A percentile compares a stretch with the other conserved stretches of the same genome.
Conservation (phyloP, 2,888 invertebrate species). For the Drosophila dives region DNA sequence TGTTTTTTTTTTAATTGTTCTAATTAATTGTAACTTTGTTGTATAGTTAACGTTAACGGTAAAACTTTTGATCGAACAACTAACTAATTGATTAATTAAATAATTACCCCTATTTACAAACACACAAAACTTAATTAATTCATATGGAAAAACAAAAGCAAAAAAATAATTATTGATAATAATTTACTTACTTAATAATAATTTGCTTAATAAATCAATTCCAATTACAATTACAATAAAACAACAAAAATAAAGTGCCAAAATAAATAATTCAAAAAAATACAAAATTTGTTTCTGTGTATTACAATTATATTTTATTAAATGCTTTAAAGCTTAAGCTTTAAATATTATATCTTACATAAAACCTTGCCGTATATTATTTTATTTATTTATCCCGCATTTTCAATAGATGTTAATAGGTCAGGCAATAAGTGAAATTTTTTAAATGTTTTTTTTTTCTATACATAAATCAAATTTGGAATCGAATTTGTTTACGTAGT, state of each 20-base stretch:
- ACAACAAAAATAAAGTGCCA: slow-evolving; percentile 68
- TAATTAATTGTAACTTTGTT: slow-evolving; percentile 71
- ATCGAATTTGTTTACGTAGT: too few relatives aligned
- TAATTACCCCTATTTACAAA: slow-evolving; percentile 53
- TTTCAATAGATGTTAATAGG: too few relatives aligned
- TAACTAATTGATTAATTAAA: slow-evolving; percentile 64
- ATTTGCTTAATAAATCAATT: slow-evolving; percentile 63
- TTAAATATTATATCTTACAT: too few relatives aligned
- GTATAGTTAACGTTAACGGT: slow-evolving; percentile 67
- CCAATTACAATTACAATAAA: slow-evolving; percentile 47
- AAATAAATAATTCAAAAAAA: slow-evolving; percentile 62
- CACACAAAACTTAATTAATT: slow-evolving; percentile 38
- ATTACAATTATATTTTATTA: background rate
- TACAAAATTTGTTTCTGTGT: background rate
- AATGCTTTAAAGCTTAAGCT: background rate
- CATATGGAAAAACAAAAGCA: slow-evolving; percentile 30
- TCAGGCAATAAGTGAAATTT: too few relatives aligned
- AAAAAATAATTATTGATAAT: slow-evolving; percentile 20
- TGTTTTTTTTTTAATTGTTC: slow-evolving; percentile 51
- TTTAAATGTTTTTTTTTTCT: too few relatives aligned
- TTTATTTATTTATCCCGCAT: too few relatives aligned
- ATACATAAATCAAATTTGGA: too few relatives aligned
- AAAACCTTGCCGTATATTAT: too few relatives aligned
- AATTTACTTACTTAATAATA: slow-evolving; percentile 46
- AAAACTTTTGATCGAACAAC: slow-evolving; percentile 35